Base-by-base conservation (phyloP, 2,113 vertebrate genomes). In the Orientallactaga bullata region DNA sequence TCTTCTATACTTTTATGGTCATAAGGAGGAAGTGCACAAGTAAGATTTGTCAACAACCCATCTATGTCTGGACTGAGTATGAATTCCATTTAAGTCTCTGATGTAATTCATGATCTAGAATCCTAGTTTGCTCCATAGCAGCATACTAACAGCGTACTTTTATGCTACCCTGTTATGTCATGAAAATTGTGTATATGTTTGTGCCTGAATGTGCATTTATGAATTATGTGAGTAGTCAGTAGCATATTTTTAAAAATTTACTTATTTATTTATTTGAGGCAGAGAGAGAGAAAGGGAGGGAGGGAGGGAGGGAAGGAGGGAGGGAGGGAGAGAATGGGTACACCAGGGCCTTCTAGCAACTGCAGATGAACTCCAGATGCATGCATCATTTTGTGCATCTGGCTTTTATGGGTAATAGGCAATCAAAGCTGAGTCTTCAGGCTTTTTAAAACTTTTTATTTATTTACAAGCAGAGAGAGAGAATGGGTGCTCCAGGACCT, bases 1-100 rank as follows among this genome's bases (percentile, higher is more conserved):
- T 95, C 73, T 81, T 51, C 81, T 65, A 47, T 83, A 16, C 55
- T 58, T 94, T 74, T 90, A 35, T 90, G 47, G 47, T 61, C 26
- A 61, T 42, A 66, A 78, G 80, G 12, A 82, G 4, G n/a, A 39
- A 81, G 28, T 18, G 79, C 77, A n/a, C 47, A 26, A 60, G 23
- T 96, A 81, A 88, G 66, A 89, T 39, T 69, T 65, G 39, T 93
- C 72, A 68, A 93, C 72, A 68, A 93, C 60, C 58, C 30, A 55
- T 90, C 11, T 85, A 39, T 71, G 0, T 92, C 13, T 76, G 71
- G 42, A 24, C 35, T 86, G 72, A 21, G 1, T 91, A 58, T 89
- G 80, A 83, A 74, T 82, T 68, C 17, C 61, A 30, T 76, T 21
- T 6, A 81, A 12, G 81, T 88, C 4, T 28, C 3, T 90, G 61